Base-by-base conservation (phyloP, 2,797 vertebrate genomes). In the Sebastes matsubarae region DNA sequence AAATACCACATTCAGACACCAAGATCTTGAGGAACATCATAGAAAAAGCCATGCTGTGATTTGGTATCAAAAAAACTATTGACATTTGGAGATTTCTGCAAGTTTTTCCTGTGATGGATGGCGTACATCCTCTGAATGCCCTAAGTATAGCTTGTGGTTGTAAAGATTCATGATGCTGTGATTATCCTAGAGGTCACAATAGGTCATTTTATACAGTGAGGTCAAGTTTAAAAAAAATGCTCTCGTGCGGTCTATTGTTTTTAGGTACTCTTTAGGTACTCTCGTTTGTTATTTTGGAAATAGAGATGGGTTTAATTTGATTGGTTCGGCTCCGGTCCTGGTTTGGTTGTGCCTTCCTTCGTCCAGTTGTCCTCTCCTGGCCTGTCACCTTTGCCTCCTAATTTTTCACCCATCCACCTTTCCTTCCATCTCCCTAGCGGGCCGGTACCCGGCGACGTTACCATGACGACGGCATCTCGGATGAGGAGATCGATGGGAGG, bases 401-500 rank as follows among this genome's bases (percentile, higher is more conserved):
- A 2, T 34, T 71, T 24, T 64, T 24, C 6, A 12, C 13, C 24
- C 13, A 22, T 58, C 6, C 11, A 29, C 30, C 50, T 6, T 46
- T 78, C 22, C 52, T 36, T 22, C 27, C 42, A 25, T 9, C 2
- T 68, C 22, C n/a, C 86, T 92, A 99, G 98, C 96, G 98, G 80
- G 96, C 97, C n/a, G 97, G 97, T 6, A 98, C 97, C 75, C 92
- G 97, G 29, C 95, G 98, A 1, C 97, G 97, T 68, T 99, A 99
- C 61, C 98, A 99, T 84, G 98, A 99, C 0, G 98, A 99, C 4
- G 98, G 97, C 54, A 99, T 99, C 91, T 99, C 98, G 0, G 98
- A 99, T 2, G 98, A 99, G 79, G 98, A 99, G 88, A 99, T 99
- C 14, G 98, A 99, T 72, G 98, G 98, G 29, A 97, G 97, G 86